These are phyloP conservation scores for Malurus alboscapulatus DNA, from an alignment of 2,113 vertebrate genomes.

Conservation along the genomic window DNA sequence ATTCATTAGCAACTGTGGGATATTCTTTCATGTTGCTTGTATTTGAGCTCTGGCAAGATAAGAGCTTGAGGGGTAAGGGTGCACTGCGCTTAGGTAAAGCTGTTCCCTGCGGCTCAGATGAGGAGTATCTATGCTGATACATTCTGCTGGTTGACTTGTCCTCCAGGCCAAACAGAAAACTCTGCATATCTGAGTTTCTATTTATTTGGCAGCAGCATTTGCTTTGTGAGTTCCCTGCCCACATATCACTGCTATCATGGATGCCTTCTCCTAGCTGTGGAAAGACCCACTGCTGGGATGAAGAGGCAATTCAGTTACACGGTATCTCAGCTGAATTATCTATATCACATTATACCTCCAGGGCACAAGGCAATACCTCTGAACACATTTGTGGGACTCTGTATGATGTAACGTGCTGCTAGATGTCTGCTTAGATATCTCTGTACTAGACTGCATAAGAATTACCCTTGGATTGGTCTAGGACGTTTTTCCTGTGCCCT, in stretches of 20 bases:
- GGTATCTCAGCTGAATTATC: not conserved
- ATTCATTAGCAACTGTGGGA: not conserved
- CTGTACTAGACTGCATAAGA: not conserved
- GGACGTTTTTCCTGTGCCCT: not conserved
- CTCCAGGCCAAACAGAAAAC: not conserved
- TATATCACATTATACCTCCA: not conserved
- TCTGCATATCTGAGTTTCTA: not conserved
- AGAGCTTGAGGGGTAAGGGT: not conserved
- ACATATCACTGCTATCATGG: not conserved
- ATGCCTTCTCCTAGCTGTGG: not conserved
- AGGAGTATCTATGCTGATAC: not conserved
- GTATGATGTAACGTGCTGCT: not conserved
- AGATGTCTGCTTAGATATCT: not conserved
- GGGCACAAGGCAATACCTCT: not conserved
- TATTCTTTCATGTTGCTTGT: conserved; percentile 12
- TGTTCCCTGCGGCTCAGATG: not conserved
- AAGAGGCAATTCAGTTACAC: not conserved
- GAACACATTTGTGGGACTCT: not conserved
- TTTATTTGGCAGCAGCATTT: conserved; percentile 9
- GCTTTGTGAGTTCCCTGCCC: not conserved
- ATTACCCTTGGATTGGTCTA: not conserved
- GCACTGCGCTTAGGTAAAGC: not conserved
- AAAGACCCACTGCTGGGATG: not conserved
- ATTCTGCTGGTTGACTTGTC: conserved; percentile 19
- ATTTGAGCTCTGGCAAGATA: not conserved